phyloP scores from a whole-genome alignment of 2,113 vertebrate species.

The Anas platyrhynchos region DNA sequence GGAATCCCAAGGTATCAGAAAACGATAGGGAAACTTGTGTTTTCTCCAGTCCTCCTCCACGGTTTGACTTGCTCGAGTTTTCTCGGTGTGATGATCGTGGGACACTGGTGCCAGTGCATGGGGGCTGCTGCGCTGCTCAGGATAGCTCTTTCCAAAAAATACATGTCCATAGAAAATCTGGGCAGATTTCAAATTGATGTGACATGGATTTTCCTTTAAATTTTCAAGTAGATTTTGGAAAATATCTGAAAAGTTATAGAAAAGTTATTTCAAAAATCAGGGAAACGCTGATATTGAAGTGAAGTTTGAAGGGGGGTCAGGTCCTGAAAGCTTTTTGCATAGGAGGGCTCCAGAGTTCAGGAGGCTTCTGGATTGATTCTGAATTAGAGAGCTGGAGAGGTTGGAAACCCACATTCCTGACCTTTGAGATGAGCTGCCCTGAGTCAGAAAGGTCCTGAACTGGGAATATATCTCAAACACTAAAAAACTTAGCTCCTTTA shows the following conservation, averaged over 20 bases:
- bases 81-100: not conserved
- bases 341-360: too few species aligned
- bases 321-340: too few species aligned
- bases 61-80: not conserved
- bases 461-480: not conserved
- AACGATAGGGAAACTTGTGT: not conserved
- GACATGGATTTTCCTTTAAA: not conserved
- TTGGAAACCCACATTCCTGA: not conserved
- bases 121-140: not conserved
- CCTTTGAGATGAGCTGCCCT: not conserved
- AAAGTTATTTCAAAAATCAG: too few species aligned
- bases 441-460: not conserved
- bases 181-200: not conserved
- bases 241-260: too few species aligned
- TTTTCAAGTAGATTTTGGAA: not conserved
- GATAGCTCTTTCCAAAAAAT: not conserved
- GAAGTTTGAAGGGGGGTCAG: not conserved
- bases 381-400: not conserved
- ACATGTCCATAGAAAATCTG: not conserved
- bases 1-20: not conserved
- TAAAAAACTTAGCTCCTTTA: not conserved
- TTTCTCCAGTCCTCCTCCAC: not conserved
- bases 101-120: not conserved
- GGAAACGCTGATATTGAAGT: not conserved
- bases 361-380: too few species aligned